Evolutionary conservation across 1,140 invertebrate species (phyloP), one percentile per base, ranked within the genome.

Genomic region (Babylonia areolata): DNA sequence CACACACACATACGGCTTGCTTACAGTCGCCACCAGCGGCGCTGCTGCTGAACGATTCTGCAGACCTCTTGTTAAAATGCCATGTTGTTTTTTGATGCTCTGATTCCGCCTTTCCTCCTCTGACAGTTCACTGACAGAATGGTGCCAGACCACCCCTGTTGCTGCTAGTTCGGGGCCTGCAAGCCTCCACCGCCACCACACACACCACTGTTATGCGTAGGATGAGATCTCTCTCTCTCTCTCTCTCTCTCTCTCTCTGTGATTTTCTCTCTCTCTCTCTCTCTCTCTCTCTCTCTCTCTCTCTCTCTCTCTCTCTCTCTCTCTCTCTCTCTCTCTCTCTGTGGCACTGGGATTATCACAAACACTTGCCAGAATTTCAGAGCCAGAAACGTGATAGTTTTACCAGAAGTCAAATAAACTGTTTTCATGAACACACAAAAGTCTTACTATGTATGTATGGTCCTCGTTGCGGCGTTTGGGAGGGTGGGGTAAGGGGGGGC

Each of bases 41-140:
- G 73, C 33, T 37, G 9, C 37, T 23, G 1, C 23, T 77, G 40
- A 80, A 28, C 78, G 78, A 51, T 80, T 54, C 17, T 46, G 11
- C 78, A 80, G 78, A n/a, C 40, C n/a, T 15, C 78, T 80, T 80
- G 78, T 80, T 80, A 80, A 80, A 54, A 80, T 80, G 78, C 78
- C 78, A 54, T 80, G 78, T 80, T 80, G 42, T 80, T 80, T 80
- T 80, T 80, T 54, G 46, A 80, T n/a, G 78, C 5, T 31, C n/a
- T 42, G 46, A 80, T 51, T 80, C 3, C 28, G n/a, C 31, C 23
- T 31, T 64, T 40, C 31, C 40, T 80, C 78, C n/a, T 28, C 46
- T 17, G 42, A 40, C 35, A 15, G 40, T 40, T 35, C 20, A 54
- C 28, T 80, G 78, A 80, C 78, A 54, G 78, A 80, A 40, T 15